phyloP scores from a whole-genome alignment of 2,888 invertebrate species.

The Eutolmus rufibarbis region DNA sequence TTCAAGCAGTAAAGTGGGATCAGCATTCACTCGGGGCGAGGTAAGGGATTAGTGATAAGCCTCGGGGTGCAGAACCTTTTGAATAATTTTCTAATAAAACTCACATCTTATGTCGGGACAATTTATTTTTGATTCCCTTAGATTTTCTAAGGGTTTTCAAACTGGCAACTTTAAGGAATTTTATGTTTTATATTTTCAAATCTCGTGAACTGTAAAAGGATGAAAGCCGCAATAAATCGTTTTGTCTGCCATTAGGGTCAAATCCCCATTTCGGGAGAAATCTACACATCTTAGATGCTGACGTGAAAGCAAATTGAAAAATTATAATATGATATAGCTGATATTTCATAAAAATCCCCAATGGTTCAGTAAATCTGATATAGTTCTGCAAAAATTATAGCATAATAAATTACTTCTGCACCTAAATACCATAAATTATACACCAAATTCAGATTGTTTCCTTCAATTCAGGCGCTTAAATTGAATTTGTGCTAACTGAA shows the following conservation, averaged over 20 bases:
- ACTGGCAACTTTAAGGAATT: neutral
- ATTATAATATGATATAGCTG: neutral
- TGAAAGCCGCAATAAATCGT: neutral
- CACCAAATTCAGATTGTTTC: neutral
- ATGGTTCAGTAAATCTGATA: neutral
- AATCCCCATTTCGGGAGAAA: neutral
- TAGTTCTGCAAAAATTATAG: neutral
- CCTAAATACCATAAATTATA: neutral
- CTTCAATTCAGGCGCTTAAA: neutral
- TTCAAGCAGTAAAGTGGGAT: neutral
- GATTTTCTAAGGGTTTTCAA: neutral
- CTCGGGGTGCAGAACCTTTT: neutral
- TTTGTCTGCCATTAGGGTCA: neutral
- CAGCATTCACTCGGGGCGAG: neutral
- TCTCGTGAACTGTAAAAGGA: neutral
- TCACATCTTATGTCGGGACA: neutral
- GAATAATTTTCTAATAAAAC: neutral
- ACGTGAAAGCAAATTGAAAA: neutral
- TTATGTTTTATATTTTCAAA: neutral
- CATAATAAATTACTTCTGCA: neutral
- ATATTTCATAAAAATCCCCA: neutral
- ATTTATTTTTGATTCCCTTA: neutral
- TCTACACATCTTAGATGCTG: neutral
- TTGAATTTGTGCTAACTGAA: neutral
- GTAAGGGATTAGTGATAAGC: neutral